These are phyloP conservation scores for Sardinella longiceps DNA, from an alignment of 2,797 vertebrate species.

Conservation along the genomic window DNA sequence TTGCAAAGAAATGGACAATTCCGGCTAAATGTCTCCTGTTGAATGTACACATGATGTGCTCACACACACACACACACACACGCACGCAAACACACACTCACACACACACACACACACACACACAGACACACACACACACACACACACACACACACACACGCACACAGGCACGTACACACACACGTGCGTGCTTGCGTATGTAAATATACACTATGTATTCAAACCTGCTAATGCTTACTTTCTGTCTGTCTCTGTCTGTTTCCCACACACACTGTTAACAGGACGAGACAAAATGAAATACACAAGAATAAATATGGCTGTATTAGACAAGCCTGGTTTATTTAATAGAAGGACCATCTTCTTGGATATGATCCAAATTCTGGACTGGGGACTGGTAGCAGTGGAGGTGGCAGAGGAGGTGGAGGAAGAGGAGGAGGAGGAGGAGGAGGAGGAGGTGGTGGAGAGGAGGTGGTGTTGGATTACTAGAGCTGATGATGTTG, in stretches of 20 bases:
- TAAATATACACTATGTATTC: not conserved
- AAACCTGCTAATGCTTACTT: not conserved
- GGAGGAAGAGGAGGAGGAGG: too few species aligned
- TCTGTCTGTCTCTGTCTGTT: not conserved
- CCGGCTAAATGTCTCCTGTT: not conserved
- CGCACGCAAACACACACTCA: too few species aligned
- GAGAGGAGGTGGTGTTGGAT: not conserved
- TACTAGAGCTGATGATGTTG: constrained; percentile 22
- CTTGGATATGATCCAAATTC: not conserved
- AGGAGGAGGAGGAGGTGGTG: not conserved
- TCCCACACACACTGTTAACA: not conserved
- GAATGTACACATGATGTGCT: not conserved
- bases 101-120: not conserved
- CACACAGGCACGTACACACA: not conserved
- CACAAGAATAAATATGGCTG: constrained; percentile 23
- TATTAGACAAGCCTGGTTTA: constrained; percentile 9
- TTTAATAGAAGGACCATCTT: not conserved
- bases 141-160: constrained; percentile 1
- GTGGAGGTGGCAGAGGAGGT: not conserved
- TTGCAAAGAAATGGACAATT: not conserved
- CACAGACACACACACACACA: not conserved
- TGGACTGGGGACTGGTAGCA: not conserved
- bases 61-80: not conserved
- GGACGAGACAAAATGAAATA: not conserved
- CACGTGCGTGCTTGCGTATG: too few species aligned